These are phyloP conservation scores for Trileptium ribeirensis DNA, from an alignment of 2,888 invertebrate species.

Conservation along the genomic window DNA sequence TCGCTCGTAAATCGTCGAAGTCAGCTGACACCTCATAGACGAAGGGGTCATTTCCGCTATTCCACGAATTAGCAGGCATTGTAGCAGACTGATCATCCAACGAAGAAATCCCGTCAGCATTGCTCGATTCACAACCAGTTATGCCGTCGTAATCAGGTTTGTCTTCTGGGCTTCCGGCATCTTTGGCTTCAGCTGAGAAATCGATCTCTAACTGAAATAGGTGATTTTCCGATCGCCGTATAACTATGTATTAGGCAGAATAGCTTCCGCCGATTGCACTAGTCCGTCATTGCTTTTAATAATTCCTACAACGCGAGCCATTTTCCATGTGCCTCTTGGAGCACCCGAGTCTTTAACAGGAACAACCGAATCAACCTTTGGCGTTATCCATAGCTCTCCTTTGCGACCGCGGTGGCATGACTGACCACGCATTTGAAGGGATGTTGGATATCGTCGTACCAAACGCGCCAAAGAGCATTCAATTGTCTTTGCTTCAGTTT, in stretches of 20 bases:
- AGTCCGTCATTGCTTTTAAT: not conserved
- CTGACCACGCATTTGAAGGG: not conserved
- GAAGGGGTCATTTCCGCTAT: no score
- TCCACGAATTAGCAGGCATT: no score
- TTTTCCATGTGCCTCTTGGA: conserved; percentile 8
- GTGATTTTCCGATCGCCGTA: no score
- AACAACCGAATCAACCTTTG: not conserved
- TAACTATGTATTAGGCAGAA: not conserved
- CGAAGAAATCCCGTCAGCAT: no score
- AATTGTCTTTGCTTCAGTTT: not conserved
- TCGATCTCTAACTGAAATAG: no score
- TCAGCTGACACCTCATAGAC: no score
- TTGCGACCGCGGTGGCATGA: not conserved
- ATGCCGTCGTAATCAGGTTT: no score
- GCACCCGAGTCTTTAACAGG: not conserved
- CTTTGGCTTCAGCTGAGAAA: no score
- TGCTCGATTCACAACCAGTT: no score
- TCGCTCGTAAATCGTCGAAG: no score
- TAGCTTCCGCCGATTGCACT: not conserved
- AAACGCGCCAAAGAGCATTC: conserved; percentile 1
- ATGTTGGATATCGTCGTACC: not conserved
- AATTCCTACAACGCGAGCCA: not conserved
- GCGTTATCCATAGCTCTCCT: not conserved
- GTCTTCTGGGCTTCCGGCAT: no score
- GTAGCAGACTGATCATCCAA: no score